Base-by-base conservation (phyloP, 2,888 invertebrate species). In the Lycia hirtaria region DNA sequence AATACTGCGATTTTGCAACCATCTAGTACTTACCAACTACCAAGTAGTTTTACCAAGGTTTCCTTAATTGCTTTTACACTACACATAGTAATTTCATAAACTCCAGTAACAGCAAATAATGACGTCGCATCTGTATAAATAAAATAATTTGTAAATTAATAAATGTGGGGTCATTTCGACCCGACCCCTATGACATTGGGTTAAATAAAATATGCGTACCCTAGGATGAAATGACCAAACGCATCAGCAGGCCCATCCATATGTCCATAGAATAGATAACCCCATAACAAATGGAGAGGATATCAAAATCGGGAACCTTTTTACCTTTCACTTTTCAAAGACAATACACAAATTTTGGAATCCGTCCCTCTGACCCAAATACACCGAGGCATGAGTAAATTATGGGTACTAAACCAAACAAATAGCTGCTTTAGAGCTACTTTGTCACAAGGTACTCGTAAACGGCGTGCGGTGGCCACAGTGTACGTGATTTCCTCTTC, bases 321-420 rank as follows among this genome's bases (percentile, higher is more conserved):
- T 45, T 45, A 54, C 52, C 47, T 58, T 32, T 44, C 43, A 26
- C 48, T 38, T 54, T 12, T 32, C 52, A 54, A 26, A 50, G 41
- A 49, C 45, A 41, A 60, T 50, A 40, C 40, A 61, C 58, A 61
- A 52, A 58, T 52, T 52, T 58, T 0, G 49, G 47, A 50, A 60
- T 56, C 54, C 60, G 35, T 55, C 52, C 51, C 64, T 64, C 61
- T 74, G 76, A 76, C 80, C 79, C 72, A 74, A 62, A 76, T 78
- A 73, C 71, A 68, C 41, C 60, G 60, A 43, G 63, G 68, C 71
- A 63, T 72, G 72, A 75, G 75, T 81, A 78, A 83, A 79, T 83
- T 79, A 83, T 81, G 71, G 81, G 74, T 69, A 75, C 73, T 83
- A 81, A 82, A 83, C 62, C 72, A 75, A 80, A 81, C 78, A 81